phyloP scores from a whole-genome alignment of 2,888 invertebrate species.

The Aspidiotus rigidus region DNA sequence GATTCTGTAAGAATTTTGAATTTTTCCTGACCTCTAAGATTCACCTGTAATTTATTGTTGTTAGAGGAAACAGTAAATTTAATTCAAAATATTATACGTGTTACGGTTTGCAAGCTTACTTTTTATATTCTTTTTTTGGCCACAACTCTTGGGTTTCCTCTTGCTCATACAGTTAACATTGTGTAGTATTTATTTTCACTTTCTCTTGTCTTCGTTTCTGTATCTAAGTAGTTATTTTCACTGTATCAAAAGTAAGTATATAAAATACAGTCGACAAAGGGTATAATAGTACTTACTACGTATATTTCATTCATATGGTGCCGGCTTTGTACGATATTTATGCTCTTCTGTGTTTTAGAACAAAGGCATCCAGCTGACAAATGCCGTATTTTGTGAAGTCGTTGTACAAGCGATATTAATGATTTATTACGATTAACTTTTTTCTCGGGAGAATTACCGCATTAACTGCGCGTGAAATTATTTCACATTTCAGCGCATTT shows the following conservation, averaged over 20 bases:
- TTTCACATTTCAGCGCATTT: slow-evolving; percentile 23
- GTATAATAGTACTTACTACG: background rate
- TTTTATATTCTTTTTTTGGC: too few species aligned
- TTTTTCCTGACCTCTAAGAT: too few species aligned
- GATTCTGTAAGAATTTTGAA: too few species aligned
- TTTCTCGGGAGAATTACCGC: slow-evolving; percentile 16
- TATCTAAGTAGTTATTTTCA: too few species aligned
- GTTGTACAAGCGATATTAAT: slow-evolving; percentile 23
- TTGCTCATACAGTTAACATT: too few species aligned
- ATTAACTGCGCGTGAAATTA: slow-evolving; percentile 13
- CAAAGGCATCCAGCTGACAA: slow-evolving; percentile 29
- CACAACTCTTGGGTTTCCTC: too few species aligned
- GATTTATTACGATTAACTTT: slow-evolving; percentile 32
- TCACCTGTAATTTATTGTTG: too few species aligned
- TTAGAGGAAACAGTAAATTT: too few species aligned
- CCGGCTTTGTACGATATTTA: slow-evolving; percentile 1
- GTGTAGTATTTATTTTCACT: too few species aligned
- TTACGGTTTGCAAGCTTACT: too few species aligned
- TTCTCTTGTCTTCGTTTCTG: too few species aligned
- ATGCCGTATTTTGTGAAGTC: slow-evolving; percentile 17
- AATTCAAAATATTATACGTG: too few species aligned
- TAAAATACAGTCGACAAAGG: background rate
- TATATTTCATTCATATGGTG: slow-evolving; percentile 7
- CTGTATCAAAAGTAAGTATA: background rate
- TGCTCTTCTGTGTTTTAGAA: slow-evolving; percentile 16